Evolutionary conservation across 2,113 vertebrate genomes (phyloP).

Genomic region (Chascanopsetta lugubris): DNA sequence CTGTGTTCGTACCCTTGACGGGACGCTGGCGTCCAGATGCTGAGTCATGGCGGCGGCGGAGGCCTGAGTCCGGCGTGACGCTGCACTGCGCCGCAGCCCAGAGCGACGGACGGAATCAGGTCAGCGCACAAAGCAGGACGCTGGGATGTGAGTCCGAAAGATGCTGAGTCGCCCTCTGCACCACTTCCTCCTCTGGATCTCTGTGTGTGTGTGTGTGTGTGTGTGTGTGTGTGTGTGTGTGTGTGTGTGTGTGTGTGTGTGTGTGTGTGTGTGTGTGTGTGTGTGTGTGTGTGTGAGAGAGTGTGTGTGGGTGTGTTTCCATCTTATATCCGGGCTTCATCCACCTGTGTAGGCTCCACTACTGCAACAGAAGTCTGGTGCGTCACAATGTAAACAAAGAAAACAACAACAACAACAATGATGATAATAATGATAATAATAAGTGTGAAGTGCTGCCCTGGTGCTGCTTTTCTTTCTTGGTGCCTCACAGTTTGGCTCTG

Average conservation of each 20-base stretch:
- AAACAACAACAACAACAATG: too few species aligned
- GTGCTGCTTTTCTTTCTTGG: conserved; percentile 38
- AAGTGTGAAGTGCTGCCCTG: conserved; percentile 23
- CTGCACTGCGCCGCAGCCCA: conserved; percentile 49
- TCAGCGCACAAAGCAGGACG: conserved; percentile 60
- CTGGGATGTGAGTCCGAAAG: conserved; percentile 64
- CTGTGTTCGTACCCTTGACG: neutral
- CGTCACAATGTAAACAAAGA: conserved; percentile 28
- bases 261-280: neutral
- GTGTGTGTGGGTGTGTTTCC: conserved; percentile 1
- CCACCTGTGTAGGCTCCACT: conserved; percentile 13
- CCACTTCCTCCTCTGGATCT: conserved; percentile 26
- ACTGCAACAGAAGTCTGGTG: neutral
- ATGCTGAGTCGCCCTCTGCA: conserved; percentile 64
- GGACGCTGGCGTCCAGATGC: conserved; percentile 4
- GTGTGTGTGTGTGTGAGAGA: neutral
- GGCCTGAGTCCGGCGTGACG: conserved; percentile 24
- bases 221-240: neutral
- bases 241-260: neutral
- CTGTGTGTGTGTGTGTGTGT: neutral
- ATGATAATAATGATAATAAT: conserved; percentile 18
- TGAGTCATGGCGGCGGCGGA: conserved; percentile 49
- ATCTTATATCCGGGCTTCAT: neutral
- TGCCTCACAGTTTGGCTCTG: conserved; percentile 53
- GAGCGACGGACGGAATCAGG: conserved; percentile 65